Percentiles rank a stretch among this genome's conserved stretches.
Conservation (phyloP, 1,140 invertebrate species). For the Semibalanus balanoides region DNA sequence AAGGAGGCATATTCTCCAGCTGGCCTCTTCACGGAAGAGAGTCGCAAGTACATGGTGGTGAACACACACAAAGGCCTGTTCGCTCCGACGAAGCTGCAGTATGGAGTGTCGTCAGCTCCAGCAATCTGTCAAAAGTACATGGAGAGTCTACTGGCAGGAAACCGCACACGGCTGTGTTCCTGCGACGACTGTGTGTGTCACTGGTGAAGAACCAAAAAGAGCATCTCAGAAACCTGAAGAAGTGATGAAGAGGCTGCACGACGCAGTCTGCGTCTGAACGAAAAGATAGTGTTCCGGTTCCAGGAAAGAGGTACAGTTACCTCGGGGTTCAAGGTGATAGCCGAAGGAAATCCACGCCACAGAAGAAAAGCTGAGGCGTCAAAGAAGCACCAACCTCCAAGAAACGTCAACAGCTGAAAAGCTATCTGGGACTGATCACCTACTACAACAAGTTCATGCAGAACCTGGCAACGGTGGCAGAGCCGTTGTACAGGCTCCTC, state of each 20-base stretch:
- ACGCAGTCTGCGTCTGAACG: not conserved
- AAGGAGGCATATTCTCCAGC: no score
- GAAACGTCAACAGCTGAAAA: not conserved
- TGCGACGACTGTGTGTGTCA: slow-evolving; percentile 9
- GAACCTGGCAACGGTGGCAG: not conserved
- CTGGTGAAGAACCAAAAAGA: slow-evolving; percentile 1
- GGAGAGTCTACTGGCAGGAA: not conserved
- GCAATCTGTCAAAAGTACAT: not conserved
- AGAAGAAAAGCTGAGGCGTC: not conserved
- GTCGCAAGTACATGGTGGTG: not conserved
- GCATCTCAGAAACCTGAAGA: slow-evolving; percentile 1
- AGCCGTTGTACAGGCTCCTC: not conserved
- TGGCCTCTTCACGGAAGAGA: not conserved
- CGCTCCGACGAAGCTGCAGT: not conserved
- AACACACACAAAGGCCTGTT: not conserved
- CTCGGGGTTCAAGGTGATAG: not conserved
- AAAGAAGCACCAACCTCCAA: not conserved
- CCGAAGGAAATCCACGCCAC: not conserved
- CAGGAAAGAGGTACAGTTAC: not conserved
- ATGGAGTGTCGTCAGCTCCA: not conserved
- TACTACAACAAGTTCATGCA: not conserved
- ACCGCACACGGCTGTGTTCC: not conserved
- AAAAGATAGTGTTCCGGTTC: not conserved
- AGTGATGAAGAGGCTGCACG: no score
- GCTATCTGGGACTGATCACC: not conserved